Conservation (phyloP, 2,797 vertebrate genomes). For the Adrianichthys oophorus region DNA sequence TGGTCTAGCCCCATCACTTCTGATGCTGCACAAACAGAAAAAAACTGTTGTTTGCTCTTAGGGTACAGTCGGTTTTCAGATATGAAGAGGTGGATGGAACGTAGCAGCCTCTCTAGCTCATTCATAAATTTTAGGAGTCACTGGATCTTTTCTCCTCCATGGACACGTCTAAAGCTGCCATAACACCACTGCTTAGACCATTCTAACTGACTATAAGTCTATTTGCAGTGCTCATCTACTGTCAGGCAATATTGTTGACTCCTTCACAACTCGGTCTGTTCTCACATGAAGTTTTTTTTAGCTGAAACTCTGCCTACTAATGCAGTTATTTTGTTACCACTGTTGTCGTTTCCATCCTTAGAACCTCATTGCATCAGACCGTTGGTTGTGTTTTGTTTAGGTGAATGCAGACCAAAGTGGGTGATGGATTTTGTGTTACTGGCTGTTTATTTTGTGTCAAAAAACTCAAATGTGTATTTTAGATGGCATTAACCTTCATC, state of each 20-base stretch:
- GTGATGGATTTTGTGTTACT: conserved; percentile 8
- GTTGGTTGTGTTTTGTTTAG: background rate
- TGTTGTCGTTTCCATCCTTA: conserved; percentile 11
- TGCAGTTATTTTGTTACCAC: background rate
- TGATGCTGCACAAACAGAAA: conserved; percentile 65
- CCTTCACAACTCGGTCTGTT: background rate
- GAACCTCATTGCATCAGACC: background rate
- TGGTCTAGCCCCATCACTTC: conserved; percentile 57
- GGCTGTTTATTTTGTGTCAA: conserved; percentile 19
- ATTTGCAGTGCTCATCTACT: conserved; percentile 90
- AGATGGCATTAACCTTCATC: conserved; percentile 2
- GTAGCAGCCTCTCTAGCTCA: conserved; percentile 66
- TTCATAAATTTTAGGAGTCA: conserved; percentile 70
- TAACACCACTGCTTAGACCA: conserved; percentile 80
- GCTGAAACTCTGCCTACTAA: conserved; percentile 17
- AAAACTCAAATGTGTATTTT: conserved; percentile 7
- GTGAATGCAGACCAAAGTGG: conserved; percentile 37
- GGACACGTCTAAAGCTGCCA: conserved; percentile 91
- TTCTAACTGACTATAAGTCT: conserved; percentile 57
- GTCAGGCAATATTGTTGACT: conserved; percentile 24
- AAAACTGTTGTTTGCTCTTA: conserved; percentile 75
- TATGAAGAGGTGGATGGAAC: conserved; percentile 32
- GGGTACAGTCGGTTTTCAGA: conserved; percentile 65
- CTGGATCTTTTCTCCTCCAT: conserved; percentile 89
- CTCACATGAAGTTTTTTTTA: conserved; percentile 5